Percentiles rank a stretch among this genome's conserved stretches.
These are phyloP conservation scores for Plectropomus leopardus DNA, from an alignment of 2,113 vertebrate genomes.

Conservation along the genomic window DNA sequence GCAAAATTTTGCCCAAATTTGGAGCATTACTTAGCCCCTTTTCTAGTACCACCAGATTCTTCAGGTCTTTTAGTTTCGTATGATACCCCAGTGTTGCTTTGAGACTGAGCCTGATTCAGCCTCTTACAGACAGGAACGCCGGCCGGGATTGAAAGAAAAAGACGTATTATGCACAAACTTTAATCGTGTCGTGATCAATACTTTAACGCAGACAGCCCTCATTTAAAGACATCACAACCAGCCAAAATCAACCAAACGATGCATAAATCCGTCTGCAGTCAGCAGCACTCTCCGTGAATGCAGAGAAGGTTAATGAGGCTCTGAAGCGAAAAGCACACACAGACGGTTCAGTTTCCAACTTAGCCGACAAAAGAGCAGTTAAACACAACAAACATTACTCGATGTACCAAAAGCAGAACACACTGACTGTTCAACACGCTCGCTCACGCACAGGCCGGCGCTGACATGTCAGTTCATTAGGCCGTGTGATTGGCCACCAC, in stretches of 20 bases:
- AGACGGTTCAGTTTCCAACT: neutral
- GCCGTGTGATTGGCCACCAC: neutral
- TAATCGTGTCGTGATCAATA: too few relatives aligned
- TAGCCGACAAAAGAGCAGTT: neutral
- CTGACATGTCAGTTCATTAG: neutral
- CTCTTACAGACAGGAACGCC: too few relatives aligned
- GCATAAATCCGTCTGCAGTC: neutral
- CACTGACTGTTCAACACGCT: neutral
- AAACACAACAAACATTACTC: neutral
- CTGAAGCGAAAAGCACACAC: slow-evolving; percentile 2
- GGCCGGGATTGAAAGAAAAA: too few relatives aligned
- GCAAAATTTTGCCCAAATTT: too few relatives aligned
- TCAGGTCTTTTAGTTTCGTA: too few relatives aligned
- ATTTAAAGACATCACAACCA: neutral
- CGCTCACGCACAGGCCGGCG: neutral
- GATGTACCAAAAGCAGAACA: neutral
- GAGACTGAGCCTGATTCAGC: too few relatives aligned
- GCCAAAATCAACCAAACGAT: slow-evolving; percentile 11
- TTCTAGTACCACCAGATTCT: too few relatives aligned
- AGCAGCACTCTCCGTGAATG: neutral
- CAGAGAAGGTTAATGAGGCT: slow-evolving; percentile 13
- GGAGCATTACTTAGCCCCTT: too few relatives aligned
- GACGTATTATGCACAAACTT: too few relatives aligned
- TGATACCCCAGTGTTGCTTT: too few relatives aligned
- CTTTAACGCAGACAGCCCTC: too few relatives aligned